Evolutionary conservation across 2,888 invertebrate genomes (phyloP).

Genomic region (Netelia inedita): DNA sequence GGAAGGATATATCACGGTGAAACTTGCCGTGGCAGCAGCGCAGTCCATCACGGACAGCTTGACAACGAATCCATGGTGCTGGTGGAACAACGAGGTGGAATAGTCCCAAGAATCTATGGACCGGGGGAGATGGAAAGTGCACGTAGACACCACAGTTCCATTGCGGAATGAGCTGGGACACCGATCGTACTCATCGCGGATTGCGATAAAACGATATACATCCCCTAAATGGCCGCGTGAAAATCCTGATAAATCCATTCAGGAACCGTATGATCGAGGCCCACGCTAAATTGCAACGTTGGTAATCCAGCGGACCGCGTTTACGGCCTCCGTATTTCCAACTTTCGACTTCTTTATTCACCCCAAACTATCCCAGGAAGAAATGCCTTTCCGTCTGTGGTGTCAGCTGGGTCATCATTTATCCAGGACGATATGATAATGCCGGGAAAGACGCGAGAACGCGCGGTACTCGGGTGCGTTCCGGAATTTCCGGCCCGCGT

Average conservation of each 20-base stretch:
- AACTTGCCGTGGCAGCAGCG: conserved; percentile 60
- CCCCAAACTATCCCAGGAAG: background rate
- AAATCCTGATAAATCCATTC: conserved; percentile 4
- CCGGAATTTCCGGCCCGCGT: conserved; percentile 44
- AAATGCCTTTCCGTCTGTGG: background rate
- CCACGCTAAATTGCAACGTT: too few species aligned
- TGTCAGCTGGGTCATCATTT: background rate
- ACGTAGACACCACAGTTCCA: background rate
- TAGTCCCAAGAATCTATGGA: conserved; percentile 52
- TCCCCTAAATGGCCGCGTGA: background rate
- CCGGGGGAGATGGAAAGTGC: conserved; percentile 23
- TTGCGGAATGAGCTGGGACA: background rate
- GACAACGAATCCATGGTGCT: conserved; percentile 60
- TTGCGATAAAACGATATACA: conserved; percentile 1
- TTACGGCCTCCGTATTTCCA: too few species aligned
- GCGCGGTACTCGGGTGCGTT: background rate
- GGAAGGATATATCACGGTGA: conserved; percentile 66
- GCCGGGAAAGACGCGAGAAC: background rate
- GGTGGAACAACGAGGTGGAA: conserved; percentile 20
- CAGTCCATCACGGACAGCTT: conserved; percentile 64
- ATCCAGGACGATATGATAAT: background rate
- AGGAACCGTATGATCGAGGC: background rate
- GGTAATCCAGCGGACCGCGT: too few species aligned
- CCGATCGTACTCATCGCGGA: background rate
- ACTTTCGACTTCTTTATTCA: background rate